Evolutionary conservation across 2,113 vertebrate genomes (phyloP).

Genomic region (Lepus europaeus): DNA sequence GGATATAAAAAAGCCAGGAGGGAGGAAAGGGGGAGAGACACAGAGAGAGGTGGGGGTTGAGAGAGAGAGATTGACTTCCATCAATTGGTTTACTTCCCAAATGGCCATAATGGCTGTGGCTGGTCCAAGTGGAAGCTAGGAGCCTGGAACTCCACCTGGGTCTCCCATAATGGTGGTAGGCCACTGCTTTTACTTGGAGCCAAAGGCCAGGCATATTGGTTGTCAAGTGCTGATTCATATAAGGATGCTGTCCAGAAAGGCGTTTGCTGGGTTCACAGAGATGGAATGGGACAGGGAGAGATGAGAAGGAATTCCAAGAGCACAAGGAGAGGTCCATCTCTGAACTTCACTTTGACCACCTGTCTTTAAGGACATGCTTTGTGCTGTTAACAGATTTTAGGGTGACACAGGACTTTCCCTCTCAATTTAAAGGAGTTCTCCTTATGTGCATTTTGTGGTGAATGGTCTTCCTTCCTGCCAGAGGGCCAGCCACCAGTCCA

Average conservation of each 20-base stretch:
- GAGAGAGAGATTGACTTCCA: too few species aligned
- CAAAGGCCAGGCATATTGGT: constrained; percentile 96
- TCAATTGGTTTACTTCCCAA: too few species aligned
- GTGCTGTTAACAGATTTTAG: constrained; percentile 79
- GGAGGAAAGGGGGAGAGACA: too few species aligned
- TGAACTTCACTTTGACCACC: constrained; percentile 81
- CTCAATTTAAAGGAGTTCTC: constrained; percentile 76
- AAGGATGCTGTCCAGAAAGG: constrained; percentile 99
- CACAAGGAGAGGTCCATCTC: constrained; percentile 44
- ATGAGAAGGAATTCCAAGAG: background rate
- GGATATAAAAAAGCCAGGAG: too few species aligned
- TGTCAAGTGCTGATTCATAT: constrained; percentile 96
- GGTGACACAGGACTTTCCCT: constrained; percentile 78
- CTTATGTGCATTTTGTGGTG: constrained; percentile 57
- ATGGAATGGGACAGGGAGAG: constrained; percentile 94
- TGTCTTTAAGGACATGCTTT: constrained; percentile 80
- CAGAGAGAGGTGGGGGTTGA: too few species aligned
- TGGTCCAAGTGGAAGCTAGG: too few species aligned
- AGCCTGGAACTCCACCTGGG: too few species aligned
- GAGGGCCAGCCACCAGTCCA: constrained; percentile 78
- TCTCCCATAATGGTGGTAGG: too few species aligned
- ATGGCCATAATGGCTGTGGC: too few species aligned
- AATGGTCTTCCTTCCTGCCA: constrained; percentile 77
- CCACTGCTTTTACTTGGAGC: constrained; percentile 88
- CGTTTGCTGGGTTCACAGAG: constrained; percentile 98